phyloP scores from a whole-genome alignment of 2,888 invertebrate species.

The Diaperis boleti region DNA sequence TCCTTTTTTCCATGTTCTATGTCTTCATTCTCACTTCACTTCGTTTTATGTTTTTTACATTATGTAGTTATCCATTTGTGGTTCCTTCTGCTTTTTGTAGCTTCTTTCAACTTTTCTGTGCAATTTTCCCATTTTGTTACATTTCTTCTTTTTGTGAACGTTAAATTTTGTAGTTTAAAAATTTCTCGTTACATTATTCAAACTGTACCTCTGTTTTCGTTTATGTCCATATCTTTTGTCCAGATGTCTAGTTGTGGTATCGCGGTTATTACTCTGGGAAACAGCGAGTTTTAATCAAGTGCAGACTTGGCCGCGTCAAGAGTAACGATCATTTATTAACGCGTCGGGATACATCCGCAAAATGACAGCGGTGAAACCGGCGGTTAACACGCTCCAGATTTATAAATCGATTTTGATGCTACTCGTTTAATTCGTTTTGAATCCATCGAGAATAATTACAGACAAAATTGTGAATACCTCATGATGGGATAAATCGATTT shows the following conservation, averaged over 20 bases:
- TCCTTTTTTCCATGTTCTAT: too few relatives aligned
- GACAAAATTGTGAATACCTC: background rate
- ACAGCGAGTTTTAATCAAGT: constrained; percentile 30
- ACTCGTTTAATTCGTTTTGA: constrained; percentile 6
- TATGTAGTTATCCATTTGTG: too few relatives aligned
- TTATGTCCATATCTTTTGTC: too few relatives aligned
- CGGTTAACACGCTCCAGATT: constrained; percentile 19
- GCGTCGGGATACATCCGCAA: constrained; percentile 12
- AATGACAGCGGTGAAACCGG: constrained; percentile 29
- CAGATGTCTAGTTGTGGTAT: constrained; percentile 5
- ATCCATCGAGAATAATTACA: background rate
- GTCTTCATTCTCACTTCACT: too few relatives aligned
- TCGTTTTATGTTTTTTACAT: too few relatives aligned
- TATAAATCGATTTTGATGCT: constrained; percentile 20
- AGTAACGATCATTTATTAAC: constrained; percentile 15
- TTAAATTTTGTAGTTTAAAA: too few relatives aligned
- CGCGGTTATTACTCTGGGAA: constrained; percentile 3
- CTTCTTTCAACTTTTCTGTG: too few relatives aligned
- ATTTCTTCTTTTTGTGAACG: too few relatives aligned
- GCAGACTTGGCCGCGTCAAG: constrained; percentile 13
- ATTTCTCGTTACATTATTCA: too few relatives aligned
- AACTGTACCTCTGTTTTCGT: too few relatives aligned
- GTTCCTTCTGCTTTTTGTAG: too few relatives aligned
- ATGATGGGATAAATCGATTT: background rate
- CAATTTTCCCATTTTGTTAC: too few relatives aligned